phyloP scores from a whole-genome alignment of 2,797 vertebrate species.

The Okamejei kenojei region DNA sequence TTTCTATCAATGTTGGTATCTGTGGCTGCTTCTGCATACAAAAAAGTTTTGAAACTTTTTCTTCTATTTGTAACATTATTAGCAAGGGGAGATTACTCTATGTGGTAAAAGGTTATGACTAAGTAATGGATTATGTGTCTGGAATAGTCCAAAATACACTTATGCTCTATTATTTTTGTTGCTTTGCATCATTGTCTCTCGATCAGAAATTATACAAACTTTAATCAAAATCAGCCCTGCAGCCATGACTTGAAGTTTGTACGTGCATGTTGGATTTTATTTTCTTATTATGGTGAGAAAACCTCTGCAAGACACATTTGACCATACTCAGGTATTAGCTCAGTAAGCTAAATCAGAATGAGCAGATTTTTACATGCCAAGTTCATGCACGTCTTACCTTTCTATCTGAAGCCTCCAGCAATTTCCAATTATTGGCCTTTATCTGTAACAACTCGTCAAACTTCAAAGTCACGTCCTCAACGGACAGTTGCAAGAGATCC shows the following conservation, averaged over 20 bases:
- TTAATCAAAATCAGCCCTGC: background rate
- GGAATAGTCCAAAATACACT: background rate
- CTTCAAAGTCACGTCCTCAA: constrained; percentile 91
- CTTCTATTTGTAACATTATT: background rate
- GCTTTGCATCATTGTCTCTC: background rate
- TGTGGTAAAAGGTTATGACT: background rate
- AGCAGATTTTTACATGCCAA: background rate
- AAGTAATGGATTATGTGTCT: background rate
- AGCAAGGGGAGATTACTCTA: background rate
- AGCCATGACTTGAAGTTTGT: background rate
- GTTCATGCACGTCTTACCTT: constrained; percentile 40
- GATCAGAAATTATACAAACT: background rate
- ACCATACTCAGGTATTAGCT: background rate
- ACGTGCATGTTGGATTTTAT: background rate
- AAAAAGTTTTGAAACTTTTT: background rate
- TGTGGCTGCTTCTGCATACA: background rate
- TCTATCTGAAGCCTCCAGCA: constrained; percentile 83
- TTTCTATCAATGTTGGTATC: background rate
- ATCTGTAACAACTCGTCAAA: constrained; percentile 93
- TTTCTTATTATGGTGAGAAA: background rate
- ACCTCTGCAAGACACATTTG: background rate
- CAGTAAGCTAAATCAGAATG: background rate
- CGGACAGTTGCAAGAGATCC: constrained; percentile 96
- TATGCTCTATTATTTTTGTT: background rate
- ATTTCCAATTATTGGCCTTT: constrained; percentile 93